Conservation (phyloP, 2,888 invertebrate genomes). For the Parnassius orleans region DNA sequence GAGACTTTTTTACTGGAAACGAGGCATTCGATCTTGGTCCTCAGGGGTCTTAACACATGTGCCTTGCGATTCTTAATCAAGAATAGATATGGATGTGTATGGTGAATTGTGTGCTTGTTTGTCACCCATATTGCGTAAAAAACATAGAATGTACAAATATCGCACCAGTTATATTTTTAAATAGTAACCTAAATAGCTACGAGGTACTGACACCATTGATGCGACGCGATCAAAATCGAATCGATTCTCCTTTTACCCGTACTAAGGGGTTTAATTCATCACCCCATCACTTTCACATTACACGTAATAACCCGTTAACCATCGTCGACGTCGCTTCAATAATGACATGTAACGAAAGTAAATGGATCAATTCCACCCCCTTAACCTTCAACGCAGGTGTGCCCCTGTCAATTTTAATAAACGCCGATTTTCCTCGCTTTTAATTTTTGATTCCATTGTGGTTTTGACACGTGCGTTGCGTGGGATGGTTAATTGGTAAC, state of each 20-base stretch:
- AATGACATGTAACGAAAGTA: slow-evolving; percentile 40
- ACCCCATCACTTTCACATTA: slow-evolving; percentile 14
- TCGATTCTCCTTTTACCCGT: slow-evolving; percentile 18
- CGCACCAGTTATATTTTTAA: too few relatives aligned
- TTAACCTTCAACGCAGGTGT: slow-evolving; percentile 44
- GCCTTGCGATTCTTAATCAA: too few relatives aligned
- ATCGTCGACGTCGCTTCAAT: slow-evolving; percentile 29
- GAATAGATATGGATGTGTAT: too few relatives aligned
- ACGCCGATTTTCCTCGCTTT: slow-evolving; percentile 30
- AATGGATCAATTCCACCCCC: slow-evolving; percentile 53
- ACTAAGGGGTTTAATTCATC: slow-evolving; percentile 26
- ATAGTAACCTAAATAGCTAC: too few relatives aligned
- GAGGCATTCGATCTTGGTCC: too few relatives aligned
- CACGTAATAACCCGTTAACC: slow-evolving; percentile 26
- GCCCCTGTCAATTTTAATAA: slow-evolving; percentile 50
- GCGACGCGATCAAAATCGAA: slow-evolving; percentile 7
- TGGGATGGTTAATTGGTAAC: background rate
- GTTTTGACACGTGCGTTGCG: slow-evolving; percentile 5
- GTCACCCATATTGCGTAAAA: too few relatives aligned
- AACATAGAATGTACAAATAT: too few relatives aligned
- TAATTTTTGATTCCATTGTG: slow-evolving; percentile 26
- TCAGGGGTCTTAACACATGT: too few relatives aligned
- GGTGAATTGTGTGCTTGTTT: too few relatives aligned
- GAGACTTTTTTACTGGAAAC: too few relatives aligned
- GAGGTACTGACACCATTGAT: background rate